Base-by-base conservation (phyloP, 2,113 vertebrate species). In the Malurus melanocephalus region DNA sequence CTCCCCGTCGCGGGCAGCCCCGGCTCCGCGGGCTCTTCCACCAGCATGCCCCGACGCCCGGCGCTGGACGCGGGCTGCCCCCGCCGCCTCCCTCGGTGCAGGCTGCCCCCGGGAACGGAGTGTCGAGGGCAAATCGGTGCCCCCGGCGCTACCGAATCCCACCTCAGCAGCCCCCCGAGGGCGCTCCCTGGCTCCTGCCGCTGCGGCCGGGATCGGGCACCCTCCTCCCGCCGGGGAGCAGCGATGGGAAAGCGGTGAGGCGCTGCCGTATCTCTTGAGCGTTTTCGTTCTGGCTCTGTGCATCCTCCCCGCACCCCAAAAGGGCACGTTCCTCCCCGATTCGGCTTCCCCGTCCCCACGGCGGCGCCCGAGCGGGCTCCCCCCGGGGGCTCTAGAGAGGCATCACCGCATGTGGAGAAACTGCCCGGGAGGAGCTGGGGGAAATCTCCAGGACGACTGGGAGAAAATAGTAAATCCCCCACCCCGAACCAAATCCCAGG, bases 1-100 rank as follows among this genome's bases (percentile, higher is more conserved):
- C 9, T 48, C 27, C 23, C n/a, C 7, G 1, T 1, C 27, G 24
- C 10, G 12, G n/a, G 32, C 7, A 71, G 5, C 6, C 2, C 42
- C 2, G 9, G 13, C 32, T 32, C 38, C 7, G 26, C 5, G 11
- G 67, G 33, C 12, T 57, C 30, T 71, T 51, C 51, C 60, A 4
- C 40, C 2, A 27, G 5, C n/a, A n/a, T n/a, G n/a, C n/a, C n/a
- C n/a, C n/a, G n/a, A n/a, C n/a, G n/a, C n/a, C 67, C 8, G 18
- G 51, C 23, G 20, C 27, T 15, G 51, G 8, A 7, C 26, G 16
- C 43, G 45, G 13, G 17, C 26, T 33, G 30, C 16, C 24, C 33
- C 38, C 23, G 8, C 68, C 46, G 12, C 62, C 9, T 22, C 28
- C 26, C 21, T n/a, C 11, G 21, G 33, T 42, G 7, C 61, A 8